Evolutionary conservation across 2,113 vertebrate species (phyloP), one percentile per base, ranked within the genome.

Genomic region (Cephalopterus ornatus): DNA sequence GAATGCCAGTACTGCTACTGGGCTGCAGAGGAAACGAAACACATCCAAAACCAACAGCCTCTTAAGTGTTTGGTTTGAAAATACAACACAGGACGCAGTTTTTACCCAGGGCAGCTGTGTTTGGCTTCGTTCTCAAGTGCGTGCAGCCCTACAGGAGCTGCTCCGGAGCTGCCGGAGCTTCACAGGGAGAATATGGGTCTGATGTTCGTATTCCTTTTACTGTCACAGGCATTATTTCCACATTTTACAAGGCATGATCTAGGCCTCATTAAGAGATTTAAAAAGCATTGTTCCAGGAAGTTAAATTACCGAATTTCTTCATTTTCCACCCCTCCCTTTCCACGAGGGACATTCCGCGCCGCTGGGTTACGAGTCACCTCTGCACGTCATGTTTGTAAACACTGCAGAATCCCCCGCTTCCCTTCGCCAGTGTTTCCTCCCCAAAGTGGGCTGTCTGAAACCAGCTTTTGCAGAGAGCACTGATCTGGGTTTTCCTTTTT

Each of bases 61-160:
- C 76, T 94, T 55, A 41, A 68, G 75, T 94, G 93, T 96, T 96
- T 96, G 58, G 61, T 71, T 93, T 89, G 85, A 72, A 78, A 92
- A 80, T n/a, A 71, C 49, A 67, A 80, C 88, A 53, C 88, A 94
- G 83, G 96, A 89, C 89, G 61, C 59, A 75, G 3, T 88, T 93
- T 94, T 77, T 82, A 89, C 67, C 58, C 86, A 27, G 22, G 75
- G 55, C 76, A 93, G 91, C 85, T 95, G 75, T 71, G 73, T 93
- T 96, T 94, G 89, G 49, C 81, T 97, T 89, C 80, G 44, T 53
- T 52, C 72, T 79, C 39, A 70, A 94, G 73, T 72, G 85, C 2
- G 24, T 53, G 61, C 56, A 27, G 39, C 62, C 47, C 4, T 63
- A n/a, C 21, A 46, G 61, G 70, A 84, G 81, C 77, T 81, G 85